phyloP scores from a whole-genome alignment of 2,888 invertebrate species.

The Zygaena filipendulae region DNA sequence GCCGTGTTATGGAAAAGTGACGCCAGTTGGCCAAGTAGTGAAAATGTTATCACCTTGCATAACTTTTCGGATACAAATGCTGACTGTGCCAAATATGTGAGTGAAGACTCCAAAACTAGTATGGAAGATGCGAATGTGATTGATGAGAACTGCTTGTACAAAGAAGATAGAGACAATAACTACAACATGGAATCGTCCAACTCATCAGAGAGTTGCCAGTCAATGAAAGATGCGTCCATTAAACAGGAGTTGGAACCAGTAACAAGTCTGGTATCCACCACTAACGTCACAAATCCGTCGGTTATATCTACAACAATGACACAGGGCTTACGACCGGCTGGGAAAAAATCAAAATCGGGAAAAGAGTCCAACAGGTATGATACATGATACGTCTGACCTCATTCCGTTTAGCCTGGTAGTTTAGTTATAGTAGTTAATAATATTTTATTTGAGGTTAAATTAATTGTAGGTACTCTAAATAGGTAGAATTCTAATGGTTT shows the following conservation, averaged over 20 bases:
- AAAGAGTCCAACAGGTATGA: constrained; percentile 54
- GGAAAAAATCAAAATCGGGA: constrained; percentile 47
- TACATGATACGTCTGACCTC: no score
- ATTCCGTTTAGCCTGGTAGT: not conserved
- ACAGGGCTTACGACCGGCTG: constrained; percentile 33
- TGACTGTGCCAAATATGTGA: constrained; percentile 49
- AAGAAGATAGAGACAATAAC: constrained; percentile 57
- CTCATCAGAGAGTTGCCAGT: constrained; percentile 59
- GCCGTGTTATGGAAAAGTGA: constrained; percentile 55
- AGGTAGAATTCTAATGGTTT: no score
- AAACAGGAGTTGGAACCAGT: constrained; percentile 43
- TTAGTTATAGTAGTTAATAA: no score
- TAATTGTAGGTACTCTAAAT: no score
- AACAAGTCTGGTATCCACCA: constrained; percentile 38
- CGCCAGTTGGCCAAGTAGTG: constrained; percentile 45
- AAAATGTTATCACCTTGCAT: constrained; percentile 46
- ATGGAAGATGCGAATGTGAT: constrained; percentile 57
- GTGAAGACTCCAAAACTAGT: constrained; percentile 58
- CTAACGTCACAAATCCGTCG: constrained; percentile 30
- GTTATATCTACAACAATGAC: constrained; percentile 38
- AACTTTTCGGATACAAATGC: constrained; percentile 41
- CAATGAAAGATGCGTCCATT: constrained; percentile 45
- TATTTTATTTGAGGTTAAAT: not conserved
- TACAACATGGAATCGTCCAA: constrained; percentile 62
- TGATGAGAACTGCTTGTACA: constrained; percentile 58